A percentile compares a stretch with the other conserved stretches of the same genome.
Evolutionary conservation across 2,113 vertebrate species (phyloP).

Genomic region (Brachypodius melanocephalos): DNA sequence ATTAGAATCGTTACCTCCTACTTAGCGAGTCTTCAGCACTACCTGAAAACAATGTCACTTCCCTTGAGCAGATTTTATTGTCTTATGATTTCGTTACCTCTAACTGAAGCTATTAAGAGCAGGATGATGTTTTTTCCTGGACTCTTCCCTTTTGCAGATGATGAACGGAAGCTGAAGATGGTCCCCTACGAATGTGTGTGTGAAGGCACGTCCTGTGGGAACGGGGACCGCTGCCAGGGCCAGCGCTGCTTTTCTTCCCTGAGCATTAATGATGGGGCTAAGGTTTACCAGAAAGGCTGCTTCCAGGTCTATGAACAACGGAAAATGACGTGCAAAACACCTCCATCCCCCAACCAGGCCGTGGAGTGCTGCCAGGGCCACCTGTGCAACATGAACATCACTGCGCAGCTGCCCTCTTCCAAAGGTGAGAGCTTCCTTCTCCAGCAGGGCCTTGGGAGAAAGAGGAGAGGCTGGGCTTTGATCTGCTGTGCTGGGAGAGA

Average conservation of each 20-base stretch:
- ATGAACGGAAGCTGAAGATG: slow-evolving; percentile 73
- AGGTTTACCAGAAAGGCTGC: slow-evolving; percentile 94
- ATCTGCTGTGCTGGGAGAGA: fast-evolving
- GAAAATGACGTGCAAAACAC: slow-evolving; percentile 95
- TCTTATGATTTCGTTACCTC: not conserved
- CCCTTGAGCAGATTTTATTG: not conserved
- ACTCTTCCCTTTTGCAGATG: slow-evolving; percentile 71
- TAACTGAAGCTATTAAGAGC: not conserved
- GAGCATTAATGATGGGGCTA: slow-evolving; percentile 81
- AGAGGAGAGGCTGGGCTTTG: fast-evolving
- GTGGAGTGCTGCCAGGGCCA: slow-evolving; percentile 95
- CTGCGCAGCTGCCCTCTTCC: slow-evolving; percentile 83
- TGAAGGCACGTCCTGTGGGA: slow-evolving; percentile 89
- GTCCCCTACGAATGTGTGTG: slow-evolving; percentile 91
- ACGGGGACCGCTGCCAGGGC: slow-evolving; percentile 85
- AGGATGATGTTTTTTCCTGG: not conserved
- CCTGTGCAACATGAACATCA: slow-evolving; percentile 94
- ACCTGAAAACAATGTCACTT: not conserved
- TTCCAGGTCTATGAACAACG: slow-evolving; percentile 94
- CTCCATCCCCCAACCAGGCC: slow-evolving; percentile 89
- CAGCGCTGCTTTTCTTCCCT: slow-evolving; percentile 93
- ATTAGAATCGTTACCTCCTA: not conserved
- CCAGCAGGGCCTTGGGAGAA: fast-evolving
- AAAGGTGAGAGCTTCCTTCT: slow-evolving; percentile 72
- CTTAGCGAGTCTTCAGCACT: not conserved